phyloP scores from a whole-genome alignment of 2,113 vertebrate species.

The Mixornis gularis region DNA sequence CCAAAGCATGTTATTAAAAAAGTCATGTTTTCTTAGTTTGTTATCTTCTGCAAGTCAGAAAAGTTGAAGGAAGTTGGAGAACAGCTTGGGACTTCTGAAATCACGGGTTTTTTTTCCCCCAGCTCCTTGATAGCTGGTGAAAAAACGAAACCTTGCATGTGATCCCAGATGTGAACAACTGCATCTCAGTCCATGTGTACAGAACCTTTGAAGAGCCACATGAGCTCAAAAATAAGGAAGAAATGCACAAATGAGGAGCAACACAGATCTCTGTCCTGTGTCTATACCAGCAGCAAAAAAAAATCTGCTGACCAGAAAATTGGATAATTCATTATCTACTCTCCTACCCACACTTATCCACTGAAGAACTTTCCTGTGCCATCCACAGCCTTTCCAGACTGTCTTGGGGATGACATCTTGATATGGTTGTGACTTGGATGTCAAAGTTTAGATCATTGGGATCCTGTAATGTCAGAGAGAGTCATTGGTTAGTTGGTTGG shows the following conservation, averaged over 20 bases:
- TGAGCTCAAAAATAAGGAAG: neutral
- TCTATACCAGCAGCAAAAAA: neutral
- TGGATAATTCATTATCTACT: neutral
- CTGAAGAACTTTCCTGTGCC: neutral
- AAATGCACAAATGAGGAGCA: neutral
- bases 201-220: neutral
- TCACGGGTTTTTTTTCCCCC: accelerated
- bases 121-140: neutral
- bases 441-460: neutral
- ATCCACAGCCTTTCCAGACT: neutral
- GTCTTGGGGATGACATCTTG: neutral
- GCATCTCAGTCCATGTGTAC: neutral
- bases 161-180: neutral
- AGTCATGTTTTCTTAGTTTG: neutral
- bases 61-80: neutral
- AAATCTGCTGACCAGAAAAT: neutral
- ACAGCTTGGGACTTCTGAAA: neutral
- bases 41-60: neutral
- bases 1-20: neutral
- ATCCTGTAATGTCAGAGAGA: neutral
- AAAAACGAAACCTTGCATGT: neutral
- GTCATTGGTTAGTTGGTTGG: neutral
- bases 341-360: neutral
- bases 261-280: neutral
- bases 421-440: neutral